Percentiles rank a stretch among this genome's conserved stretches.
Conservation (phyloP, 1,140 invertebrate species). For the Macrobrachium rosenbergii region DNA sequence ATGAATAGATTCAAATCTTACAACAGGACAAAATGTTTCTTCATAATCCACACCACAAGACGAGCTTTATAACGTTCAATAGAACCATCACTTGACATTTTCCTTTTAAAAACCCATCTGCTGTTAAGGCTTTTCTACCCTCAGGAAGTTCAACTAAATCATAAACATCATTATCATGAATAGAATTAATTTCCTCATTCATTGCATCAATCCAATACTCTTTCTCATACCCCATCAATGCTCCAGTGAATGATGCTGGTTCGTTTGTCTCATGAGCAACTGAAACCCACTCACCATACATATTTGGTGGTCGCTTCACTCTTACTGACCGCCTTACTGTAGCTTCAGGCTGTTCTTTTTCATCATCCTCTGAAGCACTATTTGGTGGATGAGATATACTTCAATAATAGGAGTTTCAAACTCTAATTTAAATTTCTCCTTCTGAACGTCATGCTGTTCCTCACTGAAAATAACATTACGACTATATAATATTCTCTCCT, state of each 20-base stretch:
- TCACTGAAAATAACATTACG: constrained; percentile 26
- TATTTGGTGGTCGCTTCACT: neutral
- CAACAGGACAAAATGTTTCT: constrained; percentile 68
- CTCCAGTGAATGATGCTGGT: constrained; percentile 48
- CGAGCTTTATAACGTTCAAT: too few species aligned
- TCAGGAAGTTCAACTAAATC: constrained; percentile 68
- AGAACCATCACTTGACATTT: too few species aligned
- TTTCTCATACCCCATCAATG: constrained; percentile 50
- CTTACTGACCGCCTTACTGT: constrained; percentile 17
- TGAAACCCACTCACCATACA: constrained; percentile 29
- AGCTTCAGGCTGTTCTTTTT: neutral
- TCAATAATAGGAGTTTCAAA: too few species aligned
- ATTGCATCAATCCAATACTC: constrained; percentile 66
- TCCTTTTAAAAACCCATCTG: constrained; percentile 71
- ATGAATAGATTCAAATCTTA: constrained; percentile 66
- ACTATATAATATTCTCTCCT: constrained; percentile 22
- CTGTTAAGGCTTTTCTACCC: constrained; percentile 67
- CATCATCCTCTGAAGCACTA: neutral
- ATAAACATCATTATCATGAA: constrained; percentile 65
- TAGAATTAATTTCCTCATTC: neutral
- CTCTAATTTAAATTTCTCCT: too few species aligned
- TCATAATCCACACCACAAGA: constrained; percentile 67
- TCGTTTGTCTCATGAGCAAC: constrained; percentile 4
- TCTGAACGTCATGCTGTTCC: constrained; percentile 10
- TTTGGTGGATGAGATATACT: neutral